Base-by-base conservation (phyloP, 2,888 invertebrate genomes). In the Plusia festucae region DNA sequence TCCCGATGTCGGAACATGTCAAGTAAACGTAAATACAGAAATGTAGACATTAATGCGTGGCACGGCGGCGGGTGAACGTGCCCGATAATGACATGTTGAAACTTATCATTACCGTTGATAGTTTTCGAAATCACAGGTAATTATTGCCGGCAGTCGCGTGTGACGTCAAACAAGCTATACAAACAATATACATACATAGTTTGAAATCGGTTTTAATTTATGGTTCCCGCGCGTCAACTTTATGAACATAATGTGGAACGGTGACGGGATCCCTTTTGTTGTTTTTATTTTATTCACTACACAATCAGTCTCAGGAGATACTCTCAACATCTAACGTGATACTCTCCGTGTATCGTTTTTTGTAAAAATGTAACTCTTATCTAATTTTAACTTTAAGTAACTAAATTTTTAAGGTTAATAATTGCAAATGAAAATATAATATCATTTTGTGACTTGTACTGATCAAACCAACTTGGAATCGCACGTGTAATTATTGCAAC, bases 61-160 rank as follows among this genome's bases (percentile, higher is more conserved):
- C 68, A 46, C 60, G 75, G 40, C 61, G 77, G 52, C 46, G 49
- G 54, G 51, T 40, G 55, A 57, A 70, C 75, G 69, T 49, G 46
- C 66, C 59, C 73, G 84, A 87, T 89, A 88, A 84, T 83, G 81
- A 70, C 78, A 82, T 78, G 83, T 86, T 82, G 76, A 81, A 83
- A 82, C 82, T 84, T 85, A 86, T 86, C 83, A 82, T 79, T 79
- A 78, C 64, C 18, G 70, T 71, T 79, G 73, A 82, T 81, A 83
- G 74, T 82, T 81, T 82, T 78, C 75, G 73, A 76, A 83, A 83
- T 81, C 65, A 72, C 78, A 68, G 76, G 78, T 77, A 81, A 86
- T 86, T 83, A 82, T 79, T 73, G 78, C 63, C 46, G 60, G 62
- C 46, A 70, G 79, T 78, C 63, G 77, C 72, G 58, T 70, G 65